These are phyloP conservation scores for Zoanthus sociatus DNA, from an alignment of 92 coral and sea anemone genomes.

Conservation along the genomic window DNA sequence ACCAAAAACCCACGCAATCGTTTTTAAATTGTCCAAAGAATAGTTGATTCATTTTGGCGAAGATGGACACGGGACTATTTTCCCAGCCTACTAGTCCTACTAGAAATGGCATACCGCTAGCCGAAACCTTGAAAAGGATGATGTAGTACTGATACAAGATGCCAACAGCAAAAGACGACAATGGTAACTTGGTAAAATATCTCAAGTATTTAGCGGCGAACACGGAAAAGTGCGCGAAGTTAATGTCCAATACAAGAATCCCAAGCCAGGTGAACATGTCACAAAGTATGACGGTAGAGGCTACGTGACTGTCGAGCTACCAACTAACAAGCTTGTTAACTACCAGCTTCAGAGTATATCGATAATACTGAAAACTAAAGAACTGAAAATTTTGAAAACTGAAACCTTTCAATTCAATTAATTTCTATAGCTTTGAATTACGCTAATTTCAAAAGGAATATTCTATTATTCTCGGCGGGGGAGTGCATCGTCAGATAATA, in stretches of 20 bases:
- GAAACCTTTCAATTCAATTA: too few species aligned
- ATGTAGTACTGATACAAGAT: conserved; percentile 61
- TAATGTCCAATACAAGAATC: conserved; percentile 53
- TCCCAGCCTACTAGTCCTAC: conserved; percentile 56
- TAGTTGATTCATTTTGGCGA: neutral
- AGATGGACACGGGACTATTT: conserved; percentile 65
- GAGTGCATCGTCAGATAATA: neutral
- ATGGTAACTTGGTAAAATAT: conserved; percentile 70
- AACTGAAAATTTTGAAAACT: too few species aligned
- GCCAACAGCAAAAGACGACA: conserved; percentile 33
- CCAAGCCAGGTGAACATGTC: conserved; percentile 41
- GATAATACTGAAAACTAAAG: too few species aligned
- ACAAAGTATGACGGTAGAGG: conserved; percentile 51
- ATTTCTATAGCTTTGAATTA: too few species aligned
- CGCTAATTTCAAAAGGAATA: too few species aligned
- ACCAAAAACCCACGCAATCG: conserved; percentile 52
- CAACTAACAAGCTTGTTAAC: conserved; percentile 54
- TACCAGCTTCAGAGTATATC: neutral
- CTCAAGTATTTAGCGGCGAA: conserved; percentile 53
- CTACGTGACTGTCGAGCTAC: conserved; percentile 58
- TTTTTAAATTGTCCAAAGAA: conserved; percentile 58
- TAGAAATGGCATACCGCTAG: conserved; percentile 71
- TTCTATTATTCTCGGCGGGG: too few species aligned
- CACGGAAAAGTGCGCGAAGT: conserved; percentile 56
- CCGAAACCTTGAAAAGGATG: conserved; percentile 50